phyloP scores from a whole-genome alignment of 1,140 invertebrate genomes.

The Cryptotermes secundus region DNA sequence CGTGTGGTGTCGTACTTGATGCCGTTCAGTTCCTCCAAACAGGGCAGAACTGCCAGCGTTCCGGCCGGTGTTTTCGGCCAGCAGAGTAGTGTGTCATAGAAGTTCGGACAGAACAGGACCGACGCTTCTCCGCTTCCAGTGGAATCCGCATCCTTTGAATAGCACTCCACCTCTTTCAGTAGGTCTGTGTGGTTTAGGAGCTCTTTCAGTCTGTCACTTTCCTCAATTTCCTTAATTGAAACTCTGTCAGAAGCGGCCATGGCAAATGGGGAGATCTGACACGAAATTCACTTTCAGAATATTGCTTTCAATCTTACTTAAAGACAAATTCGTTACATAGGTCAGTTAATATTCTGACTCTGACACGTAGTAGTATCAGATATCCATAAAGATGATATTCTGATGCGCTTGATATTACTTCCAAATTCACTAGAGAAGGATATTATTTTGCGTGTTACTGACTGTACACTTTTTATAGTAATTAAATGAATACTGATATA shows the following conservation, averaged over 20 bases:
- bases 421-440: no score
- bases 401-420: no score
- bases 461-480: no score
- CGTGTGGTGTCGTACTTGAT: constrained; percentile 71
- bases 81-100: constrained; percentile 72
- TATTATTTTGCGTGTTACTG: no score
- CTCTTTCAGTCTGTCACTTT: background rate
- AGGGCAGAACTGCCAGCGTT: constrained; percentile 62
- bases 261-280: background rate
- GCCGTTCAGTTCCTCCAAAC: constrained; percentile 73
- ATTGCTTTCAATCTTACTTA: no score
- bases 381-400: no score
- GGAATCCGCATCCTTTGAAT: no score
- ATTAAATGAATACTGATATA: no score
- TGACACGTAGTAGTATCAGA: no score
- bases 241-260: background rate
- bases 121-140: background rate
- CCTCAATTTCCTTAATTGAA: background rate
- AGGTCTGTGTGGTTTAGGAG: background rate
- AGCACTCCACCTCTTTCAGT: background rate
- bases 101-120: constrained; percentile 51
- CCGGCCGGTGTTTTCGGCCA: constrained; percentile 72
- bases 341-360: no score
- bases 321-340: no score
- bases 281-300: no score